Evolutionary conservation across 2,888 invertebrate genomes (phyloP), one percentile per base, ranked within the genome.

Genomic region (Prenolepis imparis): DNA sequence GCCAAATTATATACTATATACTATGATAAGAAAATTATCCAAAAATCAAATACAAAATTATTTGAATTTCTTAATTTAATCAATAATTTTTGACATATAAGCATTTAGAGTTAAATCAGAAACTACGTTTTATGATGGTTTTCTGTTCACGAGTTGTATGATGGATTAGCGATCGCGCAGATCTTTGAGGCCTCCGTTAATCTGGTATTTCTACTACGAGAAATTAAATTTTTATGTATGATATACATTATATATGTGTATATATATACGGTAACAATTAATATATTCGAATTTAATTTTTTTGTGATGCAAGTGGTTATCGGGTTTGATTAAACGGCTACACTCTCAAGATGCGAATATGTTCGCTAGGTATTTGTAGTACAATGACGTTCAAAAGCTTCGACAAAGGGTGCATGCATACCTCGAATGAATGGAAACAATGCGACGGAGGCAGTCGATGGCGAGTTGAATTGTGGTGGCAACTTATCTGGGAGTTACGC

Each of bases 341-440:
- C 77, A 52, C n/a, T 8, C 80, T 81, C 57, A 77, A 85, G 88
- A 85, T 78, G 85, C 59, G 87, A 83, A 67, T 82, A 82, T 86
- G 89, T 90, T 89, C 89, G 87, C 85, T 72, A 52, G 81, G 85
- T 82, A 88, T 86, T 84, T 77, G 81, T 63, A 78, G 78, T 75
- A 89, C 89, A 87, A 89, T 89, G 75, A 87, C 84, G 84, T 83
- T 85, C 84, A 86, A 89, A 89, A 85, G 87, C 74, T 78, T 82
- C 84, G 86, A 89, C 89, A 85, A 88, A 86, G 85, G 84, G 84
- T 18, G 52, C 44, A 83, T 81, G 89, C 88, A 88, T 89, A 89
- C 87, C 83, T 81, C 63, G 80, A 68, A 83, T 88, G 88, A 89
- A 89, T 89, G 73, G 89, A 88, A 89, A 89, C 89, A 89, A 89